phyloP scores from a whole-genome alignment of 2,113 vertebrate species.

The Leptobrachium leishanense region DNA sequence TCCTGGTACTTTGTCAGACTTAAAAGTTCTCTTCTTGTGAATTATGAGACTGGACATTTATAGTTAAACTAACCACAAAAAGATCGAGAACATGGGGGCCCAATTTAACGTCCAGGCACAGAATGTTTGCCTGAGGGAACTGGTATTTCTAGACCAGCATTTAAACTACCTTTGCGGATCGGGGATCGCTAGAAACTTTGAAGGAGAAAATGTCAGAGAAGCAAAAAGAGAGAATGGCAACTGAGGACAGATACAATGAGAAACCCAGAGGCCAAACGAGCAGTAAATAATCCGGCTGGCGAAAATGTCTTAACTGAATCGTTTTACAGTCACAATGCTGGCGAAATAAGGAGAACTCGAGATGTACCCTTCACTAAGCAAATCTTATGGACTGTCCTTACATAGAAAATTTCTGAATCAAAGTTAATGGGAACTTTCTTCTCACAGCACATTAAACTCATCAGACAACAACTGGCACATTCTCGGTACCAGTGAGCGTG shows the following conservation, averaged over 20 bases:
- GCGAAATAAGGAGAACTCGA: constrained; percentile 10
- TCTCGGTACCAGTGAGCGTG: background rate
- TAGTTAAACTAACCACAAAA: constrained; percentile 35
- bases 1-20: constrained; percentile 28
- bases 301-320: constrained; percentile 39
- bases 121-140: constrained; percentile 46
- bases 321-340: constrained; percentile 31
- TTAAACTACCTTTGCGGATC: constrained; percentile 46
- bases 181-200: constrained; percentile 39
- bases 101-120: constrained; percentile 44
- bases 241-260: constrained; percentile 47
- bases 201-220: constrained; percentile 48
- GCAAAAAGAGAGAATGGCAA: constrained; percentile 38
- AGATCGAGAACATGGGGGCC: constrained; percentile 22
- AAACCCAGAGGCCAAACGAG: constrained; percentile 46
- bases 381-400: constrained; percentile 7
- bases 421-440: background rate
- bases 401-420: constrained; percentile 14
- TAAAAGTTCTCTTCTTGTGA: constrained; percentile 34
- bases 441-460: constrained; percentile 4
- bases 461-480: background rate
- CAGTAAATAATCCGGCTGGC: constrained; percentile 43
- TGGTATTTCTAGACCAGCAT: constrained; percentile 46
- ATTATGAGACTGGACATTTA: constrained; percentile 39
- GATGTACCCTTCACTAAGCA: constrained; percentile 13